Evolutionary conservation across 2,113 vertebrate genomes (phyloP), one percentile per base, ranked within the genome.

Genomic region (Sinocyclocheilus grahami): DNA sequence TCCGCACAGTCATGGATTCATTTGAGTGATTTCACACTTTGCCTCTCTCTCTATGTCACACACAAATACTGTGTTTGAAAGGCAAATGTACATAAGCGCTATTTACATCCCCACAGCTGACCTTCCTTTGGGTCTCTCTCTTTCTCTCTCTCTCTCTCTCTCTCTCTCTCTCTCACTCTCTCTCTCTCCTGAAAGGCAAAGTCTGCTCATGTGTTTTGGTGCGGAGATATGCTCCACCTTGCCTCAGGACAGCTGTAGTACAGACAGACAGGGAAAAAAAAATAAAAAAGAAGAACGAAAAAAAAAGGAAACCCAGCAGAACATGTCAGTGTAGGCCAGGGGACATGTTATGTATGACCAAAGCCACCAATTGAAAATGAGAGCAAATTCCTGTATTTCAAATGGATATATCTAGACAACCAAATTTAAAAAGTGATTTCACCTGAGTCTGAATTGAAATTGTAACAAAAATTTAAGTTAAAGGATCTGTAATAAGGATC

Each of bases 101-200:
- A 33, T 58, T 79, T 37, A 62, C 79, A n/a, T 65, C 39, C 22
- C 27, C 81, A 48, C 46, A 30, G 39, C n/a, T 63, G 55, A 30
- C 81, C 46, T n/a, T 55, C 81, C 53, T 83, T 53, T 83, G 24
- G 65, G 27, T n/a, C n/a, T 83, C 27, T 55, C n/a, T 65, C 22
- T 37, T 46, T 14, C 69, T 37, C 18, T 42, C 10, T 72, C 74
- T 75, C 48, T 46, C 14, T 51, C 39, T 30, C 30, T 33, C 30
- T 33, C 30, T 33, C 2, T 33, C 30, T 75, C 48, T 75, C 39
- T 39, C 12, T 60, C 72, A 51, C 74, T 51, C 74, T 53, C 48
- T 77, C 24, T 78, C 85, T 78, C 78, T 53, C 22, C 37, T 55
- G 84, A 48, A 33, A 71, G 85, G 60, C 75, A 69, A 74, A 71